Evolutionary conservation across 2,888 invertebrate genomes (phyloP).

Genomic region (Acanthosepion lycidas): DNA sequence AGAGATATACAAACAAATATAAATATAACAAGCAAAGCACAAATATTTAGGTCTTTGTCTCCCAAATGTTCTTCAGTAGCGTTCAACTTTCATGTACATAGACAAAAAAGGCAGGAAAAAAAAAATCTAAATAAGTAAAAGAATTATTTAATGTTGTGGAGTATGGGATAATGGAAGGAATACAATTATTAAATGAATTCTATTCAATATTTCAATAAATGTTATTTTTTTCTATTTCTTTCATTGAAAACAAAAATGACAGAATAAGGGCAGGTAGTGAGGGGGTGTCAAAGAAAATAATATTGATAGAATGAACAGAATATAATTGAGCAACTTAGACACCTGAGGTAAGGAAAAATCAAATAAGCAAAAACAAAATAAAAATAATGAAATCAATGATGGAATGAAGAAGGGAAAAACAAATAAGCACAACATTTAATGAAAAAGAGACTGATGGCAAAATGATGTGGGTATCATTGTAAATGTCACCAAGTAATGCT

Average conservation of each 20-base stretch:
- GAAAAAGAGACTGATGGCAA: not conserved
- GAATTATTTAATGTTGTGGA: too few species aligned
- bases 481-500: not conserved
- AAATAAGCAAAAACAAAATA: not conserved
- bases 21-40: too few species aligned
- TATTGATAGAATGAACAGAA: not conserved
- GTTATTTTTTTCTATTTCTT: not conserved
- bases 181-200: not conserved
- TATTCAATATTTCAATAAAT: not conserved
- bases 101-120: too few species aligned
- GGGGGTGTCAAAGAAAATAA: too few species aligned
- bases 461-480: not conserved
- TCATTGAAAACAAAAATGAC: slow-evolving; percentile 14
- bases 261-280: not conserved
- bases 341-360: not conserved
- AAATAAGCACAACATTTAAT: not conserved
- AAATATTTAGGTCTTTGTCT: too few species aligned
- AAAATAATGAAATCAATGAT: not conserved
- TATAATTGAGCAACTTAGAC: not conserved
- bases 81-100: too few species aligned
- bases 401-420: not conserved
- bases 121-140: too few species aligned
- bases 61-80: too few species aligned
- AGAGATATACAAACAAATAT: too few species aligned
- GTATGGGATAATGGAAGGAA: not conserved